A percentile compares a stretch with the other conserved stretches of the same genome.
Conservation (phyloP, 2,113 vertebrate species). For the Ariopsis seemanni region DNA sequence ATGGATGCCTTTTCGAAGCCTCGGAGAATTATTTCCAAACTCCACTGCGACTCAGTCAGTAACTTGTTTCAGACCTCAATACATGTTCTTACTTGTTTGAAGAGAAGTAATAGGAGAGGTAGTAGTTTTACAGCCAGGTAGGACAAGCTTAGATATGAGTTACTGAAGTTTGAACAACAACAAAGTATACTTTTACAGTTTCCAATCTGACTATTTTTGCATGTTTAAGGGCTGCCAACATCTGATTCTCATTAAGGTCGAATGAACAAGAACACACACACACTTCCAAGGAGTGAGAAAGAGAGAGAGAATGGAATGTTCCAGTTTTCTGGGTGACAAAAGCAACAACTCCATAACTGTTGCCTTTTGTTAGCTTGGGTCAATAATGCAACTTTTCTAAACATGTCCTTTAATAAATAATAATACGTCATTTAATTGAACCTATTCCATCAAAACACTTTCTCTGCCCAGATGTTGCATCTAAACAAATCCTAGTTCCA, state of each 20-base stretch:
- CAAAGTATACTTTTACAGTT: background rate
- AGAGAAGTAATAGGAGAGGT: background rate
- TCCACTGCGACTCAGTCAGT: background rate
- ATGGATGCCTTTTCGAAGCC: background rate
- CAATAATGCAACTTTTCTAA: background rate
- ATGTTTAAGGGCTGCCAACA: constrained; percentile 58
- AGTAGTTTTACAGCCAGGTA: background rate
- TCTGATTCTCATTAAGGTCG: constrained; percentile 68
- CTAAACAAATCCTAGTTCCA: too few relatives aligned
- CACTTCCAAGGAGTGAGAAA: background rate
- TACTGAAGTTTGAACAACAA: too few relatives aligned
- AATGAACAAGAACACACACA: background rate
- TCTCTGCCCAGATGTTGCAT: too few relatives aligned
- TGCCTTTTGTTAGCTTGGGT: background rate
- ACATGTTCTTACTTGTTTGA: background rate
- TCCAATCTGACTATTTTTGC: background rate
- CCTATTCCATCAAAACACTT: background rate
- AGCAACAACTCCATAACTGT: background rate
- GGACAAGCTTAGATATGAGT: background rate
- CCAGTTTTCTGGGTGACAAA: background rate
- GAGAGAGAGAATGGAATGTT: background rate
- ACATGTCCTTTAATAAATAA: background rate
- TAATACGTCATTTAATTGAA: background rate
- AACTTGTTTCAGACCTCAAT: too few relatives aligned
- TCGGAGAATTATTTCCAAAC: background rate